Conservation (phyloP, 1,140 invertebrate genomes). For the Pseudachorutes palmiensis region DNA sequence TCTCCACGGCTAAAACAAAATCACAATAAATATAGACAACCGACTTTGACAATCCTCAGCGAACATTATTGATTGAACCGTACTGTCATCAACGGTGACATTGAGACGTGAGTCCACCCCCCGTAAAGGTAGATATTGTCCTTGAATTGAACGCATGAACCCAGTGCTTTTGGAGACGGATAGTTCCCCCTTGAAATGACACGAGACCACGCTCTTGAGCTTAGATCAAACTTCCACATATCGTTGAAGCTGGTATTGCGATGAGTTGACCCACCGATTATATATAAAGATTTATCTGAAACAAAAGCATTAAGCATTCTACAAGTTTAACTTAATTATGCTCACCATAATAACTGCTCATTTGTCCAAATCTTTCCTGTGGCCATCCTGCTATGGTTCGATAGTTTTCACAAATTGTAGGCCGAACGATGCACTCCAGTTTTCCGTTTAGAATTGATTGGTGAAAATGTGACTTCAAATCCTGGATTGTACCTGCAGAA, state of each 20-base stretch:
- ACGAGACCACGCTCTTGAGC: conserved; percentile 69
- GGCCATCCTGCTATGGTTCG: conserved; percentile 22
- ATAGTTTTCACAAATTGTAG: background rate
- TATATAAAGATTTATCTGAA: conserved; percentile 32
- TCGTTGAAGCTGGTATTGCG: conserved; percentile 94
- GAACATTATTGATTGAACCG: too few relatives aligned
- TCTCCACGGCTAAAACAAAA: conserved; percentile 53
- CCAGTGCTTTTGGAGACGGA: conserved; percentile 92
- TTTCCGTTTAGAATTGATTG: conserved; percentile 29
- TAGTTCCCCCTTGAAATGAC: conserved; percentile 75
- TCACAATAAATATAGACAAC: conserved; percentile 16
- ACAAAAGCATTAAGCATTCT: background rate
- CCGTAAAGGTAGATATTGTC: conserved; percentile 82
- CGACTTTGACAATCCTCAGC: background rate
- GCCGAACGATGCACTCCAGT: conserved; percentile 22
- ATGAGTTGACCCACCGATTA: conserved; percentile 67
- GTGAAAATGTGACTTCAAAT: conserved; percentile 26
- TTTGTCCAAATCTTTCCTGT: conserved; percentile 35
- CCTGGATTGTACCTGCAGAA: conserved; percentile 22
- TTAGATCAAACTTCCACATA: conserved; percentile 86
- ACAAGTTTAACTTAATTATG: background rate
- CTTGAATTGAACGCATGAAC: conserved; percentile 77
- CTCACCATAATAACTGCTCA: conserved; percentile 37
- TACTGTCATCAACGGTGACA: conserved; percentile 80
- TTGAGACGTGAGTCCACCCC: conserved; percentile 84